Evolutionary conservation across 1,140 invertebrate genomes (phyloP).

Genomic region (Pantala flavescens): DNA sequence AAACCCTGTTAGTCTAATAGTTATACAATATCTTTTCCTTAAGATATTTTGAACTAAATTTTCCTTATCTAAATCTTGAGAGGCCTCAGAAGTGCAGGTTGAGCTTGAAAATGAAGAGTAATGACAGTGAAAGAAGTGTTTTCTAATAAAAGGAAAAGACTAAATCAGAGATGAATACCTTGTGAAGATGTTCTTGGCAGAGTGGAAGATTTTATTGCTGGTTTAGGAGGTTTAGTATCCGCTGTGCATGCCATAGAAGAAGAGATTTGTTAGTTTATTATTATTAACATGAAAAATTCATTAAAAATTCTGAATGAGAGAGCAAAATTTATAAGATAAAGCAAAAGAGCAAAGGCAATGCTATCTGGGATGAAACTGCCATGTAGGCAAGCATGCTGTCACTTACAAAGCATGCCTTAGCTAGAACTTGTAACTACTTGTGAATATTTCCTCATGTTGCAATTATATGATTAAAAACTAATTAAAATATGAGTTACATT

Average conservation of each 20-base stretch:
- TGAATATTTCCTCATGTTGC: not conserved
- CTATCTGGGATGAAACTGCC: not conserved
- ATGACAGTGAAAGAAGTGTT: too few species aligned
- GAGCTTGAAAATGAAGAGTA: too few species aligned
- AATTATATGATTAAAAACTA: too few species aligned
- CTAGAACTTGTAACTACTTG: not conserved
- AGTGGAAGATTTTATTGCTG: slow-evolving; percentile 88
- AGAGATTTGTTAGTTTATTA: not conserved
- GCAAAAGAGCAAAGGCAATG: not conserved
- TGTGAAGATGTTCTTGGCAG: slow-evolving; percentile 83
- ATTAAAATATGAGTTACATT: too few species aligned
- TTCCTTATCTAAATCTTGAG: too few species aligned
- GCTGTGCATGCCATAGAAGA: slow-evolving; percentile 39
- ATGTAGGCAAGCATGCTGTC: not conserved
- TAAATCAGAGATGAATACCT: slow-evolving; percentile 50
- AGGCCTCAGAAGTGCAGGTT: too few species aligned
- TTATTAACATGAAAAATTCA: not conserved
- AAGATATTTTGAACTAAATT: too few species aligned
- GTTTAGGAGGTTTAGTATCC: slow-evolving; percentile 85
- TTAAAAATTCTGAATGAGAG: not conserved
- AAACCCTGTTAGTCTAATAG: too few species aligned
- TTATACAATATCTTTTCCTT: too few species aligned
- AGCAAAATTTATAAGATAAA: slow-evolving; percentile 10
- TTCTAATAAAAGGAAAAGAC: not conserved
- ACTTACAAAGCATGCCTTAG: not conserved